phyloP scores from a whole-genome alignment of 2,797 vertebrate genomes.

The Atherinosoma microstoma region DNA sequence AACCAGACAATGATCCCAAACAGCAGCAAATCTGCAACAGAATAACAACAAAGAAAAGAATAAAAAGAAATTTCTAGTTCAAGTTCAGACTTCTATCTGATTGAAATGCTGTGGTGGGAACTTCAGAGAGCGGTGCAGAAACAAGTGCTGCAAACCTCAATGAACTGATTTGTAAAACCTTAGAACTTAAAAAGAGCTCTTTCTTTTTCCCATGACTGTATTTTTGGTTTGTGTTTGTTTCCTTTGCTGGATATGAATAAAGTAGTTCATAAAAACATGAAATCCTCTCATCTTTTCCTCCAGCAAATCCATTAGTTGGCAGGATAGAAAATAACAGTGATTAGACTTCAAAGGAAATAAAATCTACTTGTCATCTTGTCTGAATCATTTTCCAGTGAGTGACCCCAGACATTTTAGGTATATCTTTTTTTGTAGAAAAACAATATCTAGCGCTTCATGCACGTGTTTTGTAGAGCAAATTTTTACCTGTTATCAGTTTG shows the following conservation, averaged over 20 bases:
- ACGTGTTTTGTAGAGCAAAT: background rate
- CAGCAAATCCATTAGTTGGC: slow-evolving; percentile 1
- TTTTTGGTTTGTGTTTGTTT: slow-evolving; percentile 1
- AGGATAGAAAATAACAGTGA: background rate
- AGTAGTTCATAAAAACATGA: slow-evolving; percentile 3
- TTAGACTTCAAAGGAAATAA: slow-evolving; percentile 14
- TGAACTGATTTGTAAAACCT: background rate
- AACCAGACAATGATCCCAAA: background rate
- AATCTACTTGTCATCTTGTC: slow-evolving; percentile 2
- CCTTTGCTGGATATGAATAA: slow-evolving; percentile 1
- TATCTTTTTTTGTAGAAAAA: background rate
- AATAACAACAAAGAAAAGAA: background rate
- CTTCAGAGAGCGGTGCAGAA: background rate
- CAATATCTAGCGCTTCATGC: background rate
- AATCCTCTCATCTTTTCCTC: slow-evolving; percentile 9
- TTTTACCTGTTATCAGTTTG: background rate
- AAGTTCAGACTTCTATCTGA: background rate
- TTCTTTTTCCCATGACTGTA: background rate
- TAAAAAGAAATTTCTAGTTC: background rate
- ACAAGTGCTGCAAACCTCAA: background rate
- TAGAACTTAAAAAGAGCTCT: background rate
- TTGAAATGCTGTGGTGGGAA: background rate
- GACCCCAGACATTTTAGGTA: background rate
- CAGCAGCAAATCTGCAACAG: background rate
- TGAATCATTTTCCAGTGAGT: slow-evolving; percentile 17